Evolutionary conservation across 2,113 vertebrate genomes (phyloP), one percentile per base, ranked within the genome.

Genomic region (Alligator sinensis): DNA sequence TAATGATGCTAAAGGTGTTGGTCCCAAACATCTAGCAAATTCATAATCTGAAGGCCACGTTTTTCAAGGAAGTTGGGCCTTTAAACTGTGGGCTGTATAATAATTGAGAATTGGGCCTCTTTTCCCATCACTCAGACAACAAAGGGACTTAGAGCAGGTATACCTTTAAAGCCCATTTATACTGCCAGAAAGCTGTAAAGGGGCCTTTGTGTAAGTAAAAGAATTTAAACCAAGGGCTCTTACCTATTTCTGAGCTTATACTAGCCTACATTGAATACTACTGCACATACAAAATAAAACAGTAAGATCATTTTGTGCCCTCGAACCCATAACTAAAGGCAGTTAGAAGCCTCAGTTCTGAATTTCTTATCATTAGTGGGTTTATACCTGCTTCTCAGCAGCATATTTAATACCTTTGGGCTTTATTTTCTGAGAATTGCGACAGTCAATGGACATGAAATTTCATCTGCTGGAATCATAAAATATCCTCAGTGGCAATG

Each of bases 141-240:
- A 93, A 80, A 92, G 38, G 61, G 16, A 83, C 91, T 89, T 86
- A 60, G 83, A 70, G 86, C 25, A 74, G 89, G 89, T 91, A 93
- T 92, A 96, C 84, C 89, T 83, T 93, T 94, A 94, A 87, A 89
- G 91, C 85, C 91, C 89, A 81, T 95, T 96, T 95, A 63, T 93
- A 83, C 77, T 81, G 87, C 76, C 68, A 61, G 57, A 72, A n/a
- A 18, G 57, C 77, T 94, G 77, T 55, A 81, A 96, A 96, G 91
- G 89, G 61, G 83, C 79, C 83, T 92, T 62, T 81, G 30, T 16
- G 79, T 66, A 91, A 85, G 74, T 34, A 47, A 47, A 8, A 72
- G 30, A 84, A 82, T 94, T 95, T 84, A 66, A 78, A 84, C 88
- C 76, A 92, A 82, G 77, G 94, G 94, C 58, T 66, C 66, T 92